phyloP scores from a whole-genome alignment of 2,113 vertebrate genomes.

The Hystrix cristata region DNA sequence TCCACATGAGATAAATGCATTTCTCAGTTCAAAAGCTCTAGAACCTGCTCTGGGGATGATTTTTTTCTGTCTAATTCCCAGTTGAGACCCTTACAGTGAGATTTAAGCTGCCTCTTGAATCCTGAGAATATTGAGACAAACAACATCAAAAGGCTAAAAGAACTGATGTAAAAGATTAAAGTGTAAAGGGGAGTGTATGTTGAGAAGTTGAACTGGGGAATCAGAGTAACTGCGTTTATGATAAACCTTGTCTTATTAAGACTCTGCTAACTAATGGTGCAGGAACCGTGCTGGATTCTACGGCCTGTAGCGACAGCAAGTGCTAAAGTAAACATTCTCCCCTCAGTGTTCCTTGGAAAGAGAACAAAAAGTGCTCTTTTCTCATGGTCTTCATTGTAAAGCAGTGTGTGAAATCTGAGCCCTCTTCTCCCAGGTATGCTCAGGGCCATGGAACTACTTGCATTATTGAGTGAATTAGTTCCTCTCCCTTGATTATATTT shows the following conservation, averaged over 20 bases:
- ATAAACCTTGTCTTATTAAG: background rate
- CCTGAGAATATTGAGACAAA: background rate
- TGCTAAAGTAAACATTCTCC: background rate
- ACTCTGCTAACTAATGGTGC: background rate
- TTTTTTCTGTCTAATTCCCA: background rate
- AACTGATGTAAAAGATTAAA: slow-evolving; percentile 11
- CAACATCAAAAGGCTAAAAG: background rate
- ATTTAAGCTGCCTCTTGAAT: background rate
- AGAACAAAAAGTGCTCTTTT: background rate
- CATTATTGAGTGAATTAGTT: background rate
- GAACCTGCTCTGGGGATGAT: background rate
- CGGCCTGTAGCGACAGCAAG: background rate
- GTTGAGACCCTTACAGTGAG: background rate
- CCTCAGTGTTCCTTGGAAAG: background rate
- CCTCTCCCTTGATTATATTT: background rate
- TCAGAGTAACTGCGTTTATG: background rate
- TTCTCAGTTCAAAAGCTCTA: background rate
- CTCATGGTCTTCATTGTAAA: background rate
- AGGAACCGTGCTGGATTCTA: background rate
- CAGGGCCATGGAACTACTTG: background rate
- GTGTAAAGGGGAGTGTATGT: background rate
- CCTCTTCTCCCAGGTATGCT: background rate
- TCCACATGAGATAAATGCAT: background rate
- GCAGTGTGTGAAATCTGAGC: background rate
- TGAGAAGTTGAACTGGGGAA: background rate